phyloP scores from a whole-genome alignment of 2,113 vertebrate genomes.

The Coreoperca whiteheadi region DNA sequence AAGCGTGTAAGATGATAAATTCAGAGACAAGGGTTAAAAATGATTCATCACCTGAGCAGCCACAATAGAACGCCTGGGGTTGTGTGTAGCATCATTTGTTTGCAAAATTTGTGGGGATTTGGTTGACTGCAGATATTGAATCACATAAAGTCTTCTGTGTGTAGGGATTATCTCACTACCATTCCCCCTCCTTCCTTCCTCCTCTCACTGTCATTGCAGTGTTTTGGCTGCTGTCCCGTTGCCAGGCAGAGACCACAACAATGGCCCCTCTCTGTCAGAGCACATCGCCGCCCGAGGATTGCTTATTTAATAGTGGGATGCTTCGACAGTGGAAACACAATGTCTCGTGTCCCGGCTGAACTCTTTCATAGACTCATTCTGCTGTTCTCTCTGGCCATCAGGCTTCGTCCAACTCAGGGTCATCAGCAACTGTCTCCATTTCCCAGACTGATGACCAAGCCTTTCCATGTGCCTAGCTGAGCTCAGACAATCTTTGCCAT shows the following conservation, averaged over 20 bases:
- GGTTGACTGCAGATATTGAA: not conserved
- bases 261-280: constrained; percentile 74
- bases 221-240: constrained; percentile 75
- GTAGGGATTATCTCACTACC: constrained; percentile 28
- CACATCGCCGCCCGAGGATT: constrained; percentile 69
- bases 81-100: constrained; percentile 15
- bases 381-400: constrained; percentile 13
- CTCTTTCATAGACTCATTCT: constrained; percentile 56
- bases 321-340: constrained; percentile 59
- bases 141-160: not conserved
- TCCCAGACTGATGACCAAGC: constrained; percentile 41
- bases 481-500: constrained; percentile 26
- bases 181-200: constrained; percentile 20
- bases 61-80: not conserved
- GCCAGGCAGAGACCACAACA: constrained; percentile 78
- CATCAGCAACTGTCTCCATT: constrained; percentile 36
- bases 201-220: constrained; percentile 66
- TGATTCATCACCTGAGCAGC: not conserved
- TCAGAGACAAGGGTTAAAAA: not conserved
- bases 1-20: constrained; percentile 18
- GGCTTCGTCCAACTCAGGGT: constrained; percentile 39
- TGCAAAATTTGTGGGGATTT: not conserved
- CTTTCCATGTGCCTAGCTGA: constrained; percentile 38
- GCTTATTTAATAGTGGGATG: constrained; percentile 74
- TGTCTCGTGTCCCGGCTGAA: constrained; percentile 61